Percentiles rank a stretch among this genome's conserved stretches.
These are phyloP conservation scores for Mylabris sibirica DNA, from an alignment of 2,888 invertebrate genomes.

Conservation along the genomic window DNA sequence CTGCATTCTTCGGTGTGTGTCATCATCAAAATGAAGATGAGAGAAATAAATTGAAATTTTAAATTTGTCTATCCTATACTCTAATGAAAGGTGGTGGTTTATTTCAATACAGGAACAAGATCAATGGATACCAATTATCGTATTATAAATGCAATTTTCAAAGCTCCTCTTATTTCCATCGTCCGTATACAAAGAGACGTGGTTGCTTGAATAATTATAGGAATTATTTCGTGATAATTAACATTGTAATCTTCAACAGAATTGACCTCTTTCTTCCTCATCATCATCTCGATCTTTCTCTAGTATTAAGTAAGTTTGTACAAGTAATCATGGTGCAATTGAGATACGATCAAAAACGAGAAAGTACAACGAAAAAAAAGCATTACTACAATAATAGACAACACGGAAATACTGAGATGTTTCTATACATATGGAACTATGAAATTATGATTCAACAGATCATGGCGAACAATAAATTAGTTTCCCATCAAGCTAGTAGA, in stretches of 20 bases:
- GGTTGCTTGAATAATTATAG: neutral
- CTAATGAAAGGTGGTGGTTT: neutral
- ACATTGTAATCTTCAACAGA: neutral
- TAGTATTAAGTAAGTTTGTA: neutral
- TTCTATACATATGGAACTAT: neutral
- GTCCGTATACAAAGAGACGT: neutral
- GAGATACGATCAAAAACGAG: neutral
- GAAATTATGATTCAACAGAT: neutral
- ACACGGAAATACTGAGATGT: neutral
- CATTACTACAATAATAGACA: neutral
- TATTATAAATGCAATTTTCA: neutral
- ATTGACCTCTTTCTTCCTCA: neutral
- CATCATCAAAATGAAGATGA: conserved; percentile 39
- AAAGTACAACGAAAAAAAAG: neutral
- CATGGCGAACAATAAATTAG: neutral
- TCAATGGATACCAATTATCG: neutral
- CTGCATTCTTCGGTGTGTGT: conserved; percentile 41
- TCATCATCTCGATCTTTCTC: neutral
- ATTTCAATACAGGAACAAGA: neutral
- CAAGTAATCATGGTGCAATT: neutral
- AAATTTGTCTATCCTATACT: neutral
- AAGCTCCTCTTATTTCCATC: neutral
- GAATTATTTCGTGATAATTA: neutral
- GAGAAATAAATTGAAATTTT: conserved; percentile 38
- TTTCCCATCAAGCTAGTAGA: neutral